Conservation (phyloP, 2,888 invertebrate species). For the Cremastobaeus sp. region DNA sequence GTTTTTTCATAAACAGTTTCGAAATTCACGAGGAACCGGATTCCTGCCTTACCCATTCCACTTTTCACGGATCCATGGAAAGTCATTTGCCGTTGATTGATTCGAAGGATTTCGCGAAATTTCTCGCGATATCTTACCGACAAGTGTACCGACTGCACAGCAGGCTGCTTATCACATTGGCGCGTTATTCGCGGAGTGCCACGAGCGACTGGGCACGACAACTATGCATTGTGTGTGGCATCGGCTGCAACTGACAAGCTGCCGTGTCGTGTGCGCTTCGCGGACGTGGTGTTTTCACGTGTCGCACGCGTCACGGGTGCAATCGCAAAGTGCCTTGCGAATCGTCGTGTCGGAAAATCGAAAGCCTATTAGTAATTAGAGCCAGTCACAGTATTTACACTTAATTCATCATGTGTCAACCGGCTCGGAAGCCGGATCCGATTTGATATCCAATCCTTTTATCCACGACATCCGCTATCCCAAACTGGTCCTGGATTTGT, state of each 20-base stretch:
- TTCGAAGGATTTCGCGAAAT: neutral
- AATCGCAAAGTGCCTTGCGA: slow-evolving; percentile 36
- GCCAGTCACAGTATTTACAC: too few relatives aligned
- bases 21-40: neutral
- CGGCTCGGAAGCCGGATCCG: too few relatives aligned
- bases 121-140: slow-evolving; percentile 28
- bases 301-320: slow-evolving; percentile 23
- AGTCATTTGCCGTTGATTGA: slow-evolving; percentile 11
- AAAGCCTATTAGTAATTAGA: too few relatives aligned
- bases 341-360: too few relatives aligned
- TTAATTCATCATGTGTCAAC: too few relatives aligned
- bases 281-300: slow-evolving; percentile 27
- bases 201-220: slow-evolving; percentile 37
- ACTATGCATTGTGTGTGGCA: slow-evolving; percentile 33
- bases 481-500: neutral
- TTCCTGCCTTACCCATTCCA: too few relatives aligned
- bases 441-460: too few relatives aligned
- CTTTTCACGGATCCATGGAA: neutral
- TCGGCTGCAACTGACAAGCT: slow-evolving; percentile 37
- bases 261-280: slow-evolving; percentile 39
- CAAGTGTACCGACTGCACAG: slow-evolving; percentile 18
- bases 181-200: slow-evolving; percentile 28
- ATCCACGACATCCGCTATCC: too few relatives aligned
- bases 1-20: too few relatives aligned
- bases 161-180: slow-evolving; percentile 8